Percentiles rank a stretch among this genome's conserved stretches.
Evolutionary conservation across 2,888 invertebrate species (phyloP).

Genomic region (Rhodophaea formosa): DNA sequence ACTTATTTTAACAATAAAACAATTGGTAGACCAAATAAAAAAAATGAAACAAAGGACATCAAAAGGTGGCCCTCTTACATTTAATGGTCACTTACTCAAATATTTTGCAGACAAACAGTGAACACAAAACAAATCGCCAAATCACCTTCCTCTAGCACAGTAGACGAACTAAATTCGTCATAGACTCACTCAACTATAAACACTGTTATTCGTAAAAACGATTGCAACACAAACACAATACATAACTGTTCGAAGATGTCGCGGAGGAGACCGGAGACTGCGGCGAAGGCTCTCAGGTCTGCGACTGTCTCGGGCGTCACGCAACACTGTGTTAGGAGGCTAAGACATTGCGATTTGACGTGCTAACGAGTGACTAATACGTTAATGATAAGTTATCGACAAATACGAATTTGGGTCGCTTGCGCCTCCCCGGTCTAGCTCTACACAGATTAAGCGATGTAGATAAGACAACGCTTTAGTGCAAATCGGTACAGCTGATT

Average conservation of each 20-base stretch:
- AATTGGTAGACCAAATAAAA: too few relatives aligned
- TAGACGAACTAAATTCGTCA: conserved; percentile 32
- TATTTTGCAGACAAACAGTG: not conserved
- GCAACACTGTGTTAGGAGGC: conserved; percentile 28
- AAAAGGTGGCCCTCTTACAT: too few relatives aligned
- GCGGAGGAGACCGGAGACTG: conserved; percentile 17
- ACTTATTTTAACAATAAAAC: too few relatives aligned
- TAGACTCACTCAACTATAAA: conserved; percentile 38
- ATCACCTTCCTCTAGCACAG: conserved; percentile 14
- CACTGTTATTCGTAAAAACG: conserved; percentile 38
- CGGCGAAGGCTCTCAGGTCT: not conserved
- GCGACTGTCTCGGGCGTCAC: not conserved
- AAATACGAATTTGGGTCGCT: conserved; percentile 20
- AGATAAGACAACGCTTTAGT: conserved; percentile 23
- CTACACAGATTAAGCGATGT: conserved; percentile 6
- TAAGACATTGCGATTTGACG: conserved; percentile 36
- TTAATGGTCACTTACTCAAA: not conserved
- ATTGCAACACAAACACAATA: conserved; percentile 36
- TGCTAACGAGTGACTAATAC: conserved; percentile 38
- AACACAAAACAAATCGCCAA: not conserved
- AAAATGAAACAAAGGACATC: too few relatives aligned
- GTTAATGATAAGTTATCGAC: conserved; percentile 23
- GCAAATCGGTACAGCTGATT: not conserved
- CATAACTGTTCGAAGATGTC: conserved; percentile 45
- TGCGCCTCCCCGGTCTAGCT: not conserved